A percentile compares a stretch with the other conserved stretches of the same genome.
These are phyloP conservation scores for Leucophenga montana DNA, from an alignment of 2,888 invertebrate species.

Conservation along the genomic window DNA sequence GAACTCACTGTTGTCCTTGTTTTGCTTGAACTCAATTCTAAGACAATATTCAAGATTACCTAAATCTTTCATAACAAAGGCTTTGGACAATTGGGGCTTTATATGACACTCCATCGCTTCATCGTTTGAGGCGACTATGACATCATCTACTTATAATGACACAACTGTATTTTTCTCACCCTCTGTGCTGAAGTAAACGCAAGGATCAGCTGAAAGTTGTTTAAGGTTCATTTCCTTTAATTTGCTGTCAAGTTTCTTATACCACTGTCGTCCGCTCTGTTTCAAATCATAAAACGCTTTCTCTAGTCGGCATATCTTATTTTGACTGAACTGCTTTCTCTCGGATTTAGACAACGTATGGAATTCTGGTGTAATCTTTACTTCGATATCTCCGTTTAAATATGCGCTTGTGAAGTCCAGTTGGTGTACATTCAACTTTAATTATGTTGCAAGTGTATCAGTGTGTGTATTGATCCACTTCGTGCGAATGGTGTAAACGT, in stretches of 20 bases:
- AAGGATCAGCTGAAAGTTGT: constrained; percentile 41
- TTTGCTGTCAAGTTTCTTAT: constrained; percentile 43
- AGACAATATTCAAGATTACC: not conserved
- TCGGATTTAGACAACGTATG: not conserved
- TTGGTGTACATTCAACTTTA: constrained; percentile 41
- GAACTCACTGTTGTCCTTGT: not conserved
- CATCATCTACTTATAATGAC: constrained; percentile 33
- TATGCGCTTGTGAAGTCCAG: too few species aligned
- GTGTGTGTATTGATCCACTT: constrained; percentile 44
- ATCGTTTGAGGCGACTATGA: not conserved
- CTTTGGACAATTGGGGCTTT: too few species aligned
- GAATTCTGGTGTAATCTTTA: not conserved
- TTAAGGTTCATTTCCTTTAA: constrained; percentile 41
- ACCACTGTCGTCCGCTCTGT: constrained; percentile 46
- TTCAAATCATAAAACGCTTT: constrained; percentile 46
- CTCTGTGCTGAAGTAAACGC: constrained; percentile 36
- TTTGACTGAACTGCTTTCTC: not conserved
- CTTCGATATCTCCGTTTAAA: too few species aligned
- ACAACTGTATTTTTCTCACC: constrained; percentile 7
- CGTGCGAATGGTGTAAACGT: constrained; percentile 52
- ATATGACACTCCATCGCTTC: too few species aligned
- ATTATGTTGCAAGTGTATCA: constrained; percentile 43
- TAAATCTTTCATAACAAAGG: too few species aligned
- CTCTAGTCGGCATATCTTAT: constrained; percentile 41
- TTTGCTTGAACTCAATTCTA: not conserved